Evolutionary conservation across 1,140 invertebrate species (phyloP), one percentile per base, ranked within the genome.

Genomic region (Musca vetustissima): DNA sequence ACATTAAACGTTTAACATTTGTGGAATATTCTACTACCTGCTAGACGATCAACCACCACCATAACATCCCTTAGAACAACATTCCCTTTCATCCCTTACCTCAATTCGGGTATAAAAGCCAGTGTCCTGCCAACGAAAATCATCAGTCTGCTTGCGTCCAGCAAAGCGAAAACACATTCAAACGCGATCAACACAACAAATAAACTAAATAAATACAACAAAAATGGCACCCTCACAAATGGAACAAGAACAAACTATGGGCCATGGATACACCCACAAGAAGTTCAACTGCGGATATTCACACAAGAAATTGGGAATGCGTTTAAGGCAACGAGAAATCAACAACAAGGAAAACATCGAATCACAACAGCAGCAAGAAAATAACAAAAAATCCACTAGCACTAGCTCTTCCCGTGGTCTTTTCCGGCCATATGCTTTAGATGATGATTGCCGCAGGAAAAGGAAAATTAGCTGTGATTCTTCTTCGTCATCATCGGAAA

Each of bases 221-320:
- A 17, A 48, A 65, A 65, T 65, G 64, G 36, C 64, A 15, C 36
- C 36, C 15, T 65, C 36, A 48, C 19, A 65, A 48, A 65, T 24
- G 64, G 64, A 65, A 22, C 22, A 64, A 65, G 19, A 65, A 47
- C 64, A 50, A 47, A n/a, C 64, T 48, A 24, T 65, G 55, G 55
- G 55, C 55, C 55, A 47, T 28, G 64, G 64, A 65, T 65, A 65
- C 48, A 50, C 36, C 48, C 64, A 65, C 64, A 65, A 65, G 43
- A 65, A 65, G 64, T 65, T 65, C 64, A 65, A 65, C 24, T 48
- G 64, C 24, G 64, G 36, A 8, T 65, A 65, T 50, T 24, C 64
- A 65, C 64, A 65, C 19, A 65, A 65, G 21, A 65, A 65, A 50
- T 21, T 65, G 36, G 64, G 64, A 14, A 11, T 50, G 11, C 43